Evolutionary conservation across 2,113 vertebrate genomes (phyloP).

Genomic region (Numenius arquata): DNA sequence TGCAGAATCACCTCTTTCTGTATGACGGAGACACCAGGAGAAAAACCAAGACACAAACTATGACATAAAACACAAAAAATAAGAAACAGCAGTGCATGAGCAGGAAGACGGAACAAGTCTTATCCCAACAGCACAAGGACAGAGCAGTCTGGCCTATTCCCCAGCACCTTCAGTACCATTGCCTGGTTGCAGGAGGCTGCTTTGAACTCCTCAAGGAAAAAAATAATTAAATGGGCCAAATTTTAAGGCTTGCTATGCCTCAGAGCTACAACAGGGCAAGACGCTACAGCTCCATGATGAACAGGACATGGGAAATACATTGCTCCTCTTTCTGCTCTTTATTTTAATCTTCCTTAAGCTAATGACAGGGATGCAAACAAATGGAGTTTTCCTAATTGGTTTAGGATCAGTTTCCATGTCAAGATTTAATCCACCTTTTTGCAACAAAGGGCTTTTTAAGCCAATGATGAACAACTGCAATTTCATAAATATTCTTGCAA

Average conservation of each 20-base stretch:
- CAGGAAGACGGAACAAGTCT: not conserved
- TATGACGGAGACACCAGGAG: rapidly evolving
- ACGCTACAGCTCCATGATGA: rapidly evolving
- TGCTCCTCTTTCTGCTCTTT: not conserved
- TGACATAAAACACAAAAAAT: not conserved
- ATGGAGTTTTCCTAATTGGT: constrained; percentile 5
- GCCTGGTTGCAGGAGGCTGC: not conserved
- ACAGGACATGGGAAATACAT: not conserved
- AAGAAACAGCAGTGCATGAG: rapidly evolving
- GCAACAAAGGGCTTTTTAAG: not conserved
- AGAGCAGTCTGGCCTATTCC: not conserved
- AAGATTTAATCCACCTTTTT: constrained; percentile 25
- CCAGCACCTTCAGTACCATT: not conserved
- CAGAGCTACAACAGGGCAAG: not conserved
- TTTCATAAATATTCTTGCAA: not conserved
- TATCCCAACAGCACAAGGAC: not conserved
- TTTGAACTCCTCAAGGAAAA: not conserved
- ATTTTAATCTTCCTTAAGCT: constrained; percentile 29
- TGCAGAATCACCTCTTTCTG: rapidly evolving
- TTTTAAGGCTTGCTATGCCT: not conserved
- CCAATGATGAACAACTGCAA: not conserved
- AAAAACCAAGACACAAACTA: not conserved
- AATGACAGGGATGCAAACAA: constrained; percentile 22
- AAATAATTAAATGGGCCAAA: not conserved
- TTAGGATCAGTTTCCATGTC: not conserved